These are phyloP conservation scores for Cactoblastis cactorum DNA, from an alignment of 2,888 invertebrate species.

Conservation along the genomic window DNA sequence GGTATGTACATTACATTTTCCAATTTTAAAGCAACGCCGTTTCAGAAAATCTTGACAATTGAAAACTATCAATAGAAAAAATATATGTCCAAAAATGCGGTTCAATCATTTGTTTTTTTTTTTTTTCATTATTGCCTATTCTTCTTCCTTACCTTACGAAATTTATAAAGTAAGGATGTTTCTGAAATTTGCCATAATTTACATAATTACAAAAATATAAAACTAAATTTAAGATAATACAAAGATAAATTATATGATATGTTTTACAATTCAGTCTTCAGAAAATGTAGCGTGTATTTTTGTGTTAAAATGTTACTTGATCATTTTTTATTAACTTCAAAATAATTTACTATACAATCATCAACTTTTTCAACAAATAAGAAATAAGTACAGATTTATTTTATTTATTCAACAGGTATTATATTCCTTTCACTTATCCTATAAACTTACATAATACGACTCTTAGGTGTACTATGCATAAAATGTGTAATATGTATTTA, in stretches of 20 bases:
- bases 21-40: too few species aligned
- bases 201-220: slow-evolving; percentile 25
- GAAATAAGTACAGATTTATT: background rate
- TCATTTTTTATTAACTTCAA: background rate
- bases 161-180: background rate
- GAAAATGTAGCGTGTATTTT: slow-evolving; percentile 43
- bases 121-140: too few species aligned
- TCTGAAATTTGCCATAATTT: slow-evolving; percentile 1
- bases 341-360: background rate
- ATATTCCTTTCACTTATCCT: too few species aligned
- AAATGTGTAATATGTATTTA: background rate
- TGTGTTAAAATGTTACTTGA: background rate
- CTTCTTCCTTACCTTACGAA: background rate
- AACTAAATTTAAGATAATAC: slow-evolving; percentile 34
- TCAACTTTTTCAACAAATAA: too few species aligned
- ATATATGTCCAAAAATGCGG: too few species aligned
- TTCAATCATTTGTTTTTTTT: too few species aligned
- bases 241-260: slow-evolving; percentile 63
- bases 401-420: background rate
- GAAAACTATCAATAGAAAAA: too few species aligned
- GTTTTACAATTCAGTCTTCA: slow-evolving; percentile 61
- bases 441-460: background rate
- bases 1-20: too few species aligned
- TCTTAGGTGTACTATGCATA: background rate
- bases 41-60: too few species aligned